Evolutionary conservation across 2,113 vertebrate genomes (phyloP), one percentile per base, ranked within the genome.

Genomic region (Ophthalmolycus amberensis): DNA sequence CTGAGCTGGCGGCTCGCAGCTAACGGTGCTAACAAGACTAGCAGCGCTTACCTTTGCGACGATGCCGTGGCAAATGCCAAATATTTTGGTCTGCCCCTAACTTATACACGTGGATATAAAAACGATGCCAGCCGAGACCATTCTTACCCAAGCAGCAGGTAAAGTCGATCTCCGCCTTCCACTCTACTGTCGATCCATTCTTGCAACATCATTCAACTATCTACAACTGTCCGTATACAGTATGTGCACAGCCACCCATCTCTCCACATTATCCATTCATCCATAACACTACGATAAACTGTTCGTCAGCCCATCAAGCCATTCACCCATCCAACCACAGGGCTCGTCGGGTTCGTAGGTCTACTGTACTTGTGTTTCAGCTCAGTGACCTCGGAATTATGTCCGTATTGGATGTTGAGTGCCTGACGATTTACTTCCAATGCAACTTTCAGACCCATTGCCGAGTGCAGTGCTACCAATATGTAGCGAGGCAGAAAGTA

Each of bases 21-120:
- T 18, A 52, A 20, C 7, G 8, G 7, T 52, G 48, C 48, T 20
- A 52, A 52, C 48, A 20, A 20, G 6, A 20, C 48, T 6, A 50
- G 20, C 42, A 10, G 12, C 42, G 12, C 7, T 11, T 14, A 44
- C 16, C 2, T 42, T 42, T 42, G 40, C 11, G 11, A 11, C 11
- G 9, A 42, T 42, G 11, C 9, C 8, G 40, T 42, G 40, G 40
- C 40, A 42, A 42, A 42, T 34, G 32, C 4, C 32, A 34, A 34
- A 34, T 34, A 34, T 34, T 34, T 34, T 34, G 2, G 6, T 58
- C 15, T 44, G 40, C 77, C 64, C 29, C 16, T 69, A 58, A 69
- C 52, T 82, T 42, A 60, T 62, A 34, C 32, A 34, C 14, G 8
- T 54, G 42, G 44, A 50, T 73, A 75, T 58, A 37, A 79, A 46